Base-by-base conservation (phyloP, 2,797 vertebrate genomes). In the Taeniopygia guttata region DNA sequence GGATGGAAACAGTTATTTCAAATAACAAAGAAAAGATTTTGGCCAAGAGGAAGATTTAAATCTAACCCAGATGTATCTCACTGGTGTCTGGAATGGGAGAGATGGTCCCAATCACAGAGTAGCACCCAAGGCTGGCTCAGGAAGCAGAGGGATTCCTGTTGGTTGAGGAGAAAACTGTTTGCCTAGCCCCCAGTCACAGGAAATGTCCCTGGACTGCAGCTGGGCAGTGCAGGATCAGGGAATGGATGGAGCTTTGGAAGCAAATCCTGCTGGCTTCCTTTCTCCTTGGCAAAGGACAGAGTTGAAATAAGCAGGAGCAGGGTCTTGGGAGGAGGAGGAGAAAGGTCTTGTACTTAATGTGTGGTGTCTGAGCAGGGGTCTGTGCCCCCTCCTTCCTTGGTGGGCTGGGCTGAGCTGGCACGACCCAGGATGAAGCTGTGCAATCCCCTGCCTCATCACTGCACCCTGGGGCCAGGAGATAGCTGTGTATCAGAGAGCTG, bases 41-140 rank as follows among this genome's bases (percentile, higher is more conserved):
- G 94, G 77, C 82, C 75, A 94, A 76, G 45, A 83, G 94, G 80
- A 86, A 93, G 74, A 84, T 70, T 94, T 93, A 96, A 96, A 96
- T 94, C 77, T 70, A 94, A 87, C 34, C 89, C 96, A 96, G 95
- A 94, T 96, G 95, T 86, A 70, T 77, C 63, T 94, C 60, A 45
- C 72, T 92, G 62, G 73, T 95, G 95, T 96, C 48, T 45, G 77
- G 93, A 93, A 87, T 1, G 8, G 69, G 73, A 83, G 90, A 95
- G 69, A 91, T 92, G 83, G 84, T 94, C 93, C 90, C 75, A 78
- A 79, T 94, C 77, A 93, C 4, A 66, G 75, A 70, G 70, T 96
- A 93, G 96, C 97, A 97, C 96, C 96, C 92, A 95, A 90, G 94
- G 95, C 97, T 97, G 96, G 94, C 95, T 93, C 82, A 73, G 96